Conservation (phyloP, 2,797 vertebrate species). For the Clamator glandarius region DNA sequence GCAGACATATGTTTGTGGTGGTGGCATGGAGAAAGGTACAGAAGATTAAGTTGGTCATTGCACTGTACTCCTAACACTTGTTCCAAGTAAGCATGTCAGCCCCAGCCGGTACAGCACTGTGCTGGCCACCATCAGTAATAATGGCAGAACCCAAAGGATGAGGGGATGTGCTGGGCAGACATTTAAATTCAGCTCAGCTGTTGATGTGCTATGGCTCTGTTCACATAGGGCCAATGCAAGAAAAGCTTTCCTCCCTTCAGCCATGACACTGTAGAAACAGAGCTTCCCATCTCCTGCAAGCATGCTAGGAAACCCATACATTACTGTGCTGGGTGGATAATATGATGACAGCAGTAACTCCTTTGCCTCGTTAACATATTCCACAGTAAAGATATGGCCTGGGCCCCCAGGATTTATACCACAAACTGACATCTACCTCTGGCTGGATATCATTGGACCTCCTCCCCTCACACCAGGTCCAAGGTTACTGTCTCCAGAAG, state of each 20-base stretch:
- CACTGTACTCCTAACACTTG: background rate
- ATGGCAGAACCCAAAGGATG: background rate
- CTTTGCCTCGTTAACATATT: background rate
- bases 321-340: background rate
- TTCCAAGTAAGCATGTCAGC: background rate
- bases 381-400: background rate
- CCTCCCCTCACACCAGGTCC: background rate
- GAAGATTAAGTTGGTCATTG: background rate
- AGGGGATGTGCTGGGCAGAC: background rate
- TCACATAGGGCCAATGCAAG: background rate
- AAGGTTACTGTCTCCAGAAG: background rate
- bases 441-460: background rate
- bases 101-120: accelerated
- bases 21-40: background rate
- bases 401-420: background rate
- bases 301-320: background rate
- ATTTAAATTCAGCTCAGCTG: background rate
- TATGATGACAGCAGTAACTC: background rate
- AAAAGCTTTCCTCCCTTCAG: background rate
- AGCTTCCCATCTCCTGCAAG: background rate
- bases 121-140: background rate
- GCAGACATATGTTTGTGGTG: background rate
- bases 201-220: background rate
- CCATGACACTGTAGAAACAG: background rate
- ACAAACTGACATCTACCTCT: background rate